Evolutionary conservation across 1,140 invertebrate genomes (phyloP).

Genomic region (Pentalonia nigronervosa): DNA sequence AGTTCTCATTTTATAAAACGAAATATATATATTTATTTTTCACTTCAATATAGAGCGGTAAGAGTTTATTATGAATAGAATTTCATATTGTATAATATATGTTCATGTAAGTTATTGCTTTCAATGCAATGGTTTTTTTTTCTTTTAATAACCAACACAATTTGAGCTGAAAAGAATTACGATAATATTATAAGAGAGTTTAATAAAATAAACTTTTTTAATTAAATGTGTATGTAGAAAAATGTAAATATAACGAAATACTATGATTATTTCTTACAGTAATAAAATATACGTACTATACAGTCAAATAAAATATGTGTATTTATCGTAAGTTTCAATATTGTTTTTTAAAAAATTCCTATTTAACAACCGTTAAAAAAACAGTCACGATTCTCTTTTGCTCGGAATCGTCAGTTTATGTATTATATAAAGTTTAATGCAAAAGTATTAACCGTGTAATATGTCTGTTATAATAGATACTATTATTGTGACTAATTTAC

Average conservation of each 20-base stretch:
- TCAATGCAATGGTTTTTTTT: slow-evolving; percentile 4
- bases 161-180: background rate
- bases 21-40: background rate
- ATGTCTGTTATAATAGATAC: background rate
- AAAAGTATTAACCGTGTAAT: background rate
- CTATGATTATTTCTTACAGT: background rate
- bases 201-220: background rate
- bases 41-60: background rate
- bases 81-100: background rate
- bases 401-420: background rate
- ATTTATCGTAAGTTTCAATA: background rate
- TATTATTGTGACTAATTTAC: background rate
- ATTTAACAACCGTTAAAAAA: background rate
- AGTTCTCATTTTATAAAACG: background rate
- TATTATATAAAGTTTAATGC: background rate
- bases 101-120: background rate
- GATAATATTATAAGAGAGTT: background rate
- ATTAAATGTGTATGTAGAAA: background rate
- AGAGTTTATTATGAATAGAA: background rate
- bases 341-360: background rate
- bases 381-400: background rate
- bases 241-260: background rate
- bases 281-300: background rate
- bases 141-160: background rate
- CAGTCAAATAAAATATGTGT: background rate